These are phyloP conservation scores for Aphelinus atriplicis DNA, from an alignment of 1,140 invertebrate genomes.

Conservation along the genomic window DNA sequence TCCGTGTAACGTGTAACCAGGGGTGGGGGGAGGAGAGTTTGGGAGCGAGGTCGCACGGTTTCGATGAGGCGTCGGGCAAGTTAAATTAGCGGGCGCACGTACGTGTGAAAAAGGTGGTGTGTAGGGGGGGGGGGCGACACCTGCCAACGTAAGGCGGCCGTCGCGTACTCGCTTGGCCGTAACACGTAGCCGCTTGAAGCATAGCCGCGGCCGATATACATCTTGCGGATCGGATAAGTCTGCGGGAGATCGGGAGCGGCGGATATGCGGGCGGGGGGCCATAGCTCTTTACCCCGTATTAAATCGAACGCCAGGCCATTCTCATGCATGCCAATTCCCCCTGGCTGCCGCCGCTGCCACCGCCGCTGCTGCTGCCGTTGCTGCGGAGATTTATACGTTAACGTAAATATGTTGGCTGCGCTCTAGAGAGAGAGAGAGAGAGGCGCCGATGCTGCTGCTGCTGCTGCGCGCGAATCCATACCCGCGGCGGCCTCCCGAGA, in stretches of 20 bases:
- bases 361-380: conserved; percentile 12
- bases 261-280: too few species aligned
- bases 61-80: too few species aligned
- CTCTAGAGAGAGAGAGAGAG: conserved; percentile 3
- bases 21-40: too few species aligned
- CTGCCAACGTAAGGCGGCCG: too few species aligned
- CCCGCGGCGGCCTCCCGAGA: conserved; percentile 27
- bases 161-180: not conserved
- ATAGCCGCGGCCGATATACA: conserved; percentile 55
- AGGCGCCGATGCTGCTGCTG: conserved; percentile 39
- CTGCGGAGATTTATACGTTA: conserved; percentile 56
- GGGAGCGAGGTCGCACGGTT: too few species aligned
- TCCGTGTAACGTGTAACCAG: too few species aligned
- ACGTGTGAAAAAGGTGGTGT: too few species aligned
- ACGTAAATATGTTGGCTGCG: conserved; percentile 57
- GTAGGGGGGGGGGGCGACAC: too few species aligned
- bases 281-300: conserved; percentile 58
- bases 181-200: conserved; percentile 4
- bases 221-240: conserved; percentile 61
- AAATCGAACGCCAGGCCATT: conserved; percentile 63
- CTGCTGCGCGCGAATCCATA: too few species aligned
- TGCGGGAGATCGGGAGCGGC: not conserved
- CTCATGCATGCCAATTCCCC: conserved; percentile 64
- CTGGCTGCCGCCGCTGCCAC: conserved; percentile 3
- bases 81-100: too few species aligned